phyloP scores from a whole-genome alignment of 1,140 invertebrate genomes.

The Yoshiicerus persimilis region DNA sequence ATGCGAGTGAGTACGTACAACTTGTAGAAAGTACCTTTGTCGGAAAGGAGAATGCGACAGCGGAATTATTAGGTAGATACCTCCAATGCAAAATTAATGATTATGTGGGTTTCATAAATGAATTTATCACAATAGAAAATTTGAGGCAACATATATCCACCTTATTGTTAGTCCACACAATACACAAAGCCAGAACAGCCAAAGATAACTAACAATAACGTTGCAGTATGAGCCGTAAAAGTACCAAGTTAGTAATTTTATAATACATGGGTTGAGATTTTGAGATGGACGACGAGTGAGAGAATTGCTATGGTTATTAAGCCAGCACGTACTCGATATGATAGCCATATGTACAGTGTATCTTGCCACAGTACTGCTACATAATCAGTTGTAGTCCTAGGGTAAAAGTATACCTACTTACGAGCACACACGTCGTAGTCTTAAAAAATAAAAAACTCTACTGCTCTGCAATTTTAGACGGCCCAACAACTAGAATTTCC shows the following conservation, averaged over 20 bases:
- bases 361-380: background rate
- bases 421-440: too few species aligned
- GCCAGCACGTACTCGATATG: background rate
- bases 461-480: background rate
- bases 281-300: background rate
- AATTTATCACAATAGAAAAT: background rate
- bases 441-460: too few species aligned
- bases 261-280: constrained; percentile 4
- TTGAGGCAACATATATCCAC: background rate
- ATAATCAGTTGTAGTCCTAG: too few species aligned
- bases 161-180: background rate
- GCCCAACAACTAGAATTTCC: too few species aligned
- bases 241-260: background rate
- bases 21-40: background rate
- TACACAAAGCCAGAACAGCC: too few species aligned
- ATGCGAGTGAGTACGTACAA: background rate
- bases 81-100: constrained; percentile 14
- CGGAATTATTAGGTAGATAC: background rate
- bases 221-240: background rate
- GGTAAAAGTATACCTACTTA: too few species aligned
- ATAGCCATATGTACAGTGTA: background rate
- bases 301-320: background rate
- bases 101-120: constrained; percentile 10
- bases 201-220: background rate
- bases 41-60: background rate